These are phyloP conservation scores for Ormia ochracea DNA, from an alignment of 2,888 invertebrate species.

Conservation along the genomic window DNA sequence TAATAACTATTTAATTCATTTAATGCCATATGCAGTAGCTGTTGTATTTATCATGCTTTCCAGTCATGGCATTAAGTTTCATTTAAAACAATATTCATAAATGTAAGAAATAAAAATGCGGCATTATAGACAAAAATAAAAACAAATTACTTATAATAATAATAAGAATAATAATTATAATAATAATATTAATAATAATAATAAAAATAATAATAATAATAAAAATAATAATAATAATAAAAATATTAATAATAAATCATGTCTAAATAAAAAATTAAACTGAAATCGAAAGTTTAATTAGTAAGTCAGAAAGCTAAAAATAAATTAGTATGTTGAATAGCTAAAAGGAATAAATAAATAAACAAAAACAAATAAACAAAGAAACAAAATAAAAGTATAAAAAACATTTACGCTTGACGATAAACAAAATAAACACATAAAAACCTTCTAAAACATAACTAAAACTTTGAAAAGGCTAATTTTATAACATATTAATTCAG, in stretches of 20 bases:
- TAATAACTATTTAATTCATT: constrained; percentile 65
- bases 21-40: constrained; percentile 68
- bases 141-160: neutral
- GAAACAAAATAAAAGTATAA: constrained; percentile 27
- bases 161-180: no score
- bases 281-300: constrained; percentile 33
- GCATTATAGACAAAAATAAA: constrained; percentile 57
- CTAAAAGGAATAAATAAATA: constrained; percentile 45
- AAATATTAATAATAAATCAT: no score
- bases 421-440: constrained; percentile 30
- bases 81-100: constrained; percentile 68
- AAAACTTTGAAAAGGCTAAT: constrained; percentile 39
- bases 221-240: no score
- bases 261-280: constrained; percentile 22
- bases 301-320: constrained; percentile 10
- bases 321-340: constrained; percentile 22
- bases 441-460: constrained; percentile 18
- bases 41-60: constrained; percentile 63
- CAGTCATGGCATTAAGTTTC: constrained; percentile 63
- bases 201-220: no score
- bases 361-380: constrained; percentile 45
- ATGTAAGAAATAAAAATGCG: constrained; percentile 62
- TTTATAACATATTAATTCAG: constrained; percentile 33
- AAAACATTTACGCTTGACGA: constrained; percentile 58
- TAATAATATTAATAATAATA: no score